Evolutionary conservation across 2,888 invertebrate species (phyloP), one percentile per base, ranked within the genome.

Genomic region (Cremastobaeus sp.): DNA sequence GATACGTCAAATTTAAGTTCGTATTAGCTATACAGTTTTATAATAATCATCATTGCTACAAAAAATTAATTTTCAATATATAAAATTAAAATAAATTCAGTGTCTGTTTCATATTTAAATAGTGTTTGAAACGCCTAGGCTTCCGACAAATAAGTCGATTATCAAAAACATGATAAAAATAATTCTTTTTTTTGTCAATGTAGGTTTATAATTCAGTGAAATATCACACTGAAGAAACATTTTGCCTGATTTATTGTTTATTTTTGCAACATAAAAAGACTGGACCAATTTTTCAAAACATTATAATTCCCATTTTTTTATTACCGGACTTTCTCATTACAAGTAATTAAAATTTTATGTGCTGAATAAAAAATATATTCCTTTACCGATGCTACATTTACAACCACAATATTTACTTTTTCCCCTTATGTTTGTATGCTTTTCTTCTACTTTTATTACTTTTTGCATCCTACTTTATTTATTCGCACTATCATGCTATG

Each of bases 371-470:
- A 28, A 43, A 32, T 41, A 4, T 30, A 43, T 55, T 32, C 12
- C 41, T 30, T 55, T 20, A 14, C 4, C 34, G n/a, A 15, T 1
- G 57, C 34, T 57, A 57, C 25, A 14, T 43, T 57, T 57, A 43
- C 34, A 12, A 15, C 43, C 15, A 30, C 15, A 11, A 32, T 34
- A 20, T 43, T 57, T 57, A 57, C 34, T 57, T 57, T 45, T 57
- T 57, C 15, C 21, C 9, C 17, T 34, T 15, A 32, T 43, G 43
- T 57, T 57, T 57, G 17, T 57, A 28, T 30, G 32, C 32, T 35
- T 47, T 37, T 60, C 39, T 39, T 39, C 37, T 37, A 37, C 47
- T 54, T 60, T 39, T 47, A 59, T 47, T 47, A 17, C 45, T 28
- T 11, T 50, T 14, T 30, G 37, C 32, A 47, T 21, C 50, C 30